Evolutionary conservation across 2,797 vertebrate species (phyloP).

Genomic region (Xenops minutus): DNA sequence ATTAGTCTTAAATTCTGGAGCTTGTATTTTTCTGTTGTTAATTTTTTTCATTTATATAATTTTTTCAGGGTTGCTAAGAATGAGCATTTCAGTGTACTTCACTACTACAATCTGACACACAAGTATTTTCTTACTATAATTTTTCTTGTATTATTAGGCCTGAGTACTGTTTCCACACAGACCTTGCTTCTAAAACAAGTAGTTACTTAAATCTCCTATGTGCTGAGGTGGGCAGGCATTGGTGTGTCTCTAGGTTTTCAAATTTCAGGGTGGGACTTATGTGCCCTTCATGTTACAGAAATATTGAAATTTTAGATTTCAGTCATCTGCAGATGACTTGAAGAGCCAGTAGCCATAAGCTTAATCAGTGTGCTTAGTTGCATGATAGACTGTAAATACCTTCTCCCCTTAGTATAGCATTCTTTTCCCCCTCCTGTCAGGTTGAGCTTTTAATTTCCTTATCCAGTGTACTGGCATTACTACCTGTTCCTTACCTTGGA

Average conservation of each 20-base stretch:
- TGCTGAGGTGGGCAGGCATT: background rate
- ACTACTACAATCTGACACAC: background rate
- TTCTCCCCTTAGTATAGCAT: background rate
- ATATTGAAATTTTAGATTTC: background rate
- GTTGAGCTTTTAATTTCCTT: background rate
- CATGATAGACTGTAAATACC: background rate
- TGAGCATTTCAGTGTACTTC: background rate
- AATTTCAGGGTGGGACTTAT: background rate
- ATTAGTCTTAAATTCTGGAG: background rate
- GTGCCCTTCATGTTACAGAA: background rate
- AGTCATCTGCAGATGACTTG: background rate
- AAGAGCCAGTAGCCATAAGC: background rate
- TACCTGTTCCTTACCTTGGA: background rate
- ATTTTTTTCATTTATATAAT: background rate
- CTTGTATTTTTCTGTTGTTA: background rate
- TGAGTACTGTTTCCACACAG: background rate
- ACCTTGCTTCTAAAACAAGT: background rate
- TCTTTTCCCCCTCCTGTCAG: background rate
- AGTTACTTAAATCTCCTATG: background rate
- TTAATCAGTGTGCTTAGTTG: background rate
- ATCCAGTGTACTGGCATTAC: background rate
- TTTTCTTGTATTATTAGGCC: background rate
- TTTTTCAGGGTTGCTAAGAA: background rate
- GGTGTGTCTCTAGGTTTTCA: background rate
- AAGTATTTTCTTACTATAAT: background rate